Percentiles rank a stretch among this genome's conserved stretches.
phyloP scores from a whole-genome alignment of 2,888 invertebrate species.

The Platycheirus albimanus region DNA sequence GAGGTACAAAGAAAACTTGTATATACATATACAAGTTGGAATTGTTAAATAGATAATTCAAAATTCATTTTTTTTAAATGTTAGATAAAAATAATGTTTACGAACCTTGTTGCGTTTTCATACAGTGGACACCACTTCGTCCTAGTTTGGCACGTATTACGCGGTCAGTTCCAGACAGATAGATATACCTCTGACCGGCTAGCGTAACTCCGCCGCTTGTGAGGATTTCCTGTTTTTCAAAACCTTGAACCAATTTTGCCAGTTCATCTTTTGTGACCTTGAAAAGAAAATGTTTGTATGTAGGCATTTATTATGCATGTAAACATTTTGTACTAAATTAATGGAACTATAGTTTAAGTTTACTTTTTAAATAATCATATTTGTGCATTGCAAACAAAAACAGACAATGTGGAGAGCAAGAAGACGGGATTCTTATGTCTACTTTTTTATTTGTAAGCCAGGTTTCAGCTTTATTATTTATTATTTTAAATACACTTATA shows the following conservation, averaged over 20 bases:
- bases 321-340: too few relatives aligned
- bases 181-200: constrained; percentile 96
- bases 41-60: constrained; percentile 2
- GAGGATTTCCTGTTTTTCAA: constrained; percentile 94
- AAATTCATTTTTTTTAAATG: background rate
- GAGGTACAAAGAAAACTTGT: background rate
- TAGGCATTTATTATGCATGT: too few relatives aligned
- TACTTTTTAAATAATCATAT: too few relatives aligned
- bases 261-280: constrained; percentile 96
- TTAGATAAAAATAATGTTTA: constrained; percentile 24
- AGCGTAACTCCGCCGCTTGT: constrained; percentile 95
- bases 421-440: too few relatives aligned
- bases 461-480: too few relatives aligned
- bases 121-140: constrained; percentile 97
- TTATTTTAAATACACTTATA: too few relatives aligned
- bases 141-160: constrained; percentile 96
- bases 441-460: too few relatives aligned
- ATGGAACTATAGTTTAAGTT: too few relatives aligned
- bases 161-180: constrained; percentile 96
- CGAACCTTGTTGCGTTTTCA: constrained; percentile 96
- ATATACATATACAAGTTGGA: background rate
- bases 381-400: too few relatives aligned
- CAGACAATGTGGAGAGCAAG: too few relatives aligned
- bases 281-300: constrained; percentile 78
- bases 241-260: constrained; percentile 93